phyloP scores from a whole-genome alignment of 2,113 vertebrate species.

The Aplodontia rufa region DNA sequence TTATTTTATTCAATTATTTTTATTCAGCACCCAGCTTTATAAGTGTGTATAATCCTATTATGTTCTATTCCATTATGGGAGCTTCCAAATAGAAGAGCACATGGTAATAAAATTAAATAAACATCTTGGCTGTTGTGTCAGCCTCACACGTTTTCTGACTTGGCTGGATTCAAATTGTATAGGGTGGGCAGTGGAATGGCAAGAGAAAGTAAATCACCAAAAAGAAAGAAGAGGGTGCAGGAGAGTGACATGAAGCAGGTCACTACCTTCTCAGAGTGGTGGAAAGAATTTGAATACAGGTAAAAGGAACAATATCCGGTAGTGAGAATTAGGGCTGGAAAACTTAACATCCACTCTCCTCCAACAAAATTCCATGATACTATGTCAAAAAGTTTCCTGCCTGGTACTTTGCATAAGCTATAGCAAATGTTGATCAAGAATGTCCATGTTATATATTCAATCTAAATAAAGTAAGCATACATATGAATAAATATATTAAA shows the following conservation, averaged over 20 bases:
- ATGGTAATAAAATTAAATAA: conserved; percentile 57
- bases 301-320: background rate
- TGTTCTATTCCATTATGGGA: conserved; percentile 57
- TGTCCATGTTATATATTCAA: background rate
- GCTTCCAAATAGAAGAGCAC: conserved; percentile 54
- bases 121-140: background rate
- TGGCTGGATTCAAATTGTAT: conserved; percentile 56
- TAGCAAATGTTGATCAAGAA: conserved; percentile 33
- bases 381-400: background rate
- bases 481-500: no score
- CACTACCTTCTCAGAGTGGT: background rate
- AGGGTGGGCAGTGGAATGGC: background rate
- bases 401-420: background rate
- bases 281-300: background rate
- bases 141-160: conserved; percentile 26
- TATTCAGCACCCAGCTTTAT: conserved; percentile 62
- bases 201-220: background rate
- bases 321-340: background rate
- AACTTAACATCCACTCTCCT: background rate
- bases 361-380: background rate
- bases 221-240: conserved; percentile 1
- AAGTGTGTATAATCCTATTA: conserved; percentile 70
- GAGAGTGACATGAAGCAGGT: background rate
- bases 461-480: background rate
- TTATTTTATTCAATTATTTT: conserved; percentile 76